Percentiles rank a stretch among this genome's conserved stretches.
These are phyloP conservation scores for Aspidapion aeneum DNA, from an alignment of 2,888 invertebrate genomes.

Conservation along the genomic window DNA sequence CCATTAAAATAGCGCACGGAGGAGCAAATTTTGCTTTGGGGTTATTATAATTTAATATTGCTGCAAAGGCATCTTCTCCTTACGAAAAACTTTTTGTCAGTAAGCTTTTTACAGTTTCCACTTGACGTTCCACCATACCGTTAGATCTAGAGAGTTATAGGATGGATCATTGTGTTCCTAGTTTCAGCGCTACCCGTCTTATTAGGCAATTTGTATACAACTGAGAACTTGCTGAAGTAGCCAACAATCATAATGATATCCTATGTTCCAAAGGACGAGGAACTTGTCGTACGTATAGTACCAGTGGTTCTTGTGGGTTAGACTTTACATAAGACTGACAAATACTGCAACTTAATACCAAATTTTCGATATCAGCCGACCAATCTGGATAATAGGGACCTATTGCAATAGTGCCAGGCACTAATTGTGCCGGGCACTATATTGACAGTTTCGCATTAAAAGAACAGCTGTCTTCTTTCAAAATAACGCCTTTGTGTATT, in stretches of 20 bases:
- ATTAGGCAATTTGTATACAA: constrained; percentile 22
- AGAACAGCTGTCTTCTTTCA: too few relatives aligned
- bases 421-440: too few relatives aligned
- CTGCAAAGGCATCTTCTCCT: constrained; percentile 26
- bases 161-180: constrained; percentile 20
- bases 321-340: background rate
- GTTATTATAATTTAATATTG: constrained; percentile 29
- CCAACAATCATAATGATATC: constrained; percentile 31
- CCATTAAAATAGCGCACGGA: background rate
- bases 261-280: constrained; percentile 7
- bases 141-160: constrained; percentile 24
- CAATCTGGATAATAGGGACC: too few relatives aligned
- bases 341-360: background rate
- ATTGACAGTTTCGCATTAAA: too few relatives aligned
- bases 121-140: constrained; percentile 28
- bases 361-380: background rate
- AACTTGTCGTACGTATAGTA: background rate
- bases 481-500: too few relatives aligned
- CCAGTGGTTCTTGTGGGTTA: background rate
- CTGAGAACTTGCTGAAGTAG: constrained; percentile 30
- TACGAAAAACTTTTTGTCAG: constrained; percentile 21
- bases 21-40: constrained; percentile 27
- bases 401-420: too few relatives aligned
- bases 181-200: constrained; percentile 11
- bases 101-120: constrained; percentile 28